Evolutionary conservation across 2,888 invertebrate genomes (phyloP).

Genomic region (Hypercompe scribonia): DNA sequence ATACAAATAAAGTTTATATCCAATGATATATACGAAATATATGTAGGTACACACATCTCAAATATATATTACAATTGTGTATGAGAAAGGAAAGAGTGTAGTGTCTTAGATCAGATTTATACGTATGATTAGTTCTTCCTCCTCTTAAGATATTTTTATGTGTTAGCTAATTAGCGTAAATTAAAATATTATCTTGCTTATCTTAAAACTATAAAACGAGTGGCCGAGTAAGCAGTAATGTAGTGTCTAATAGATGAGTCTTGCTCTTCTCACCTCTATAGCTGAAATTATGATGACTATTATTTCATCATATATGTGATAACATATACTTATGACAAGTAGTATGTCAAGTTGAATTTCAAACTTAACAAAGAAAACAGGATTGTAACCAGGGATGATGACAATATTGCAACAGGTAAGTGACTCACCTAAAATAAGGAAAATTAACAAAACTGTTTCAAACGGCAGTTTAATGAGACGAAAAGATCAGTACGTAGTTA

Average conservation of each 20-base stretch:
- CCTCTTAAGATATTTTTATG: neutral
- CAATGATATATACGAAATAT: neutral
- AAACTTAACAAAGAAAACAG: neutral
- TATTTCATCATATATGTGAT: neutral
- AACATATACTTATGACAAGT: neutral
- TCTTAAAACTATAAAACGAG: neutral
- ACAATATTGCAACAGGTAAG: neutral
- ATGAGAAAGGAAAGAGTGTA: neutral
- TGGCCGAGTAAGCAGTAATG: neutral
- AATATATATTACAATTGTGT: neutral
- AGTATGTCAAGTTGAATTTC: neutral
- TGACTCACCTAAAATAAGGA: neutral
- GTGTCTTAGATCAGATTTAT: neutral
- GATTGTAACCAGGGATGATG: neutral
- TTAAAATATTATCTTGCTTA: neutral
- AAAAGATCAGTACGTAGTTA: neutral
- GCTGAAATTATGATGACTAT: neutral
- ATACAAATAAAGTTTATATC: too few species aligned
- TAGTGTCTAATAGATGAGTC: neutral
- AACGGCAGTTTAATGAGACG: neutral
- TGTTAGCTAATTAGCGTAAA: conserved; percentile 3
- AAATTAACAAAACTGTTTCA: neutral
- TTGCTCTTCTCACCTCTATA: neutral
- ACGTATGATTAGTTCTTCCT: neutral
- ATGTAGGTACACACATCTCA: too few species aligned